Conservation (phyloP, 2,113 vertebrate species). For the Gnathonemus echidnorhynchus region DNA sequence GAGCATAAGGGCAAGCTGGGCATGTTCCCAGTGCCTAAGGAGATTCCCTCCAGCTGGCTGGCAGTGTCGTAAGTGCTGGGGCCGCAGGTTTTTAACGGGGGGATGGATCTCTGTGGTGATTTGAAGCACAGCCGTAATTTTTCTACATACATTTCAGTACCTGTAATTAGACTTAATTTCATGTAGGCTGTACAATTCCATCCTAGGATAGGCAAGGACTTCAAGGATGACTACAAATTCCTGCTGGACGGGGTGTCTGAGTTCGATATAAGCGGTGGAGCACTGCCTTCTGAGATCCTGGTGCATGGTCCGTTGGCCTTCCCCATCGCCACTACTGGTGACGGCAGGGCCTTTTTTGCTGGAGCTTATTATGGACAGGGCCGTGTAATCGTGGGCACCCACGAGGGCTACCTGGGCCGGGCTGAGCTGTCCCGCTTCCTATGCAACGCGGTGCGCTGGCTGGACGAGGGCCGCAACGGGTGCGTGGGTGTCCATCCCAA, state of each 20-base stretch:
- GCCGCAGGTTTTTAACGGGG: neutral
- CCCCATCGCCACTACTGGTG: constrained; percentile 46
- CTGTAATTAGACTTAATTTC: neutral
- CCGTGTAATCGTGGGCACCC: constrained; percentile 52
- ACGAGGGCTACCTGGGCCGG: constrained; percentile 46
- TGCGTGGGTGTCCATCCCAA: constrained; percentile 36
- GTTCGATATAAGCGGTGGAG: constrained; percentile 42
- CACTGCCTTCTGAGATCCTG: constrained; percentile 50
- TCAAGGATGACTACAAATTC: constrained; percentile 56
- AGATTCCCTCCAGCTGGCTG: constrained; percentile 72
- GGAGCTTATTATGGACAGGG: constrained; percentile 63
- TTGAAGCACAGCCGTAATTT: neutral
- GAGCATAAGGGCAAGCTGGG: constrained; percentile 50
- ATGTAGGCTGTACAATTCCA: neutral
- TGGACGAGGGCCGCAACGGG: constrained; percentile 52
- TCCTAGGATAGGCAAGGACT: constrained; percentile 53
- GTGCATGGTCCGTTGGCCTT: constrained; percentile 60
- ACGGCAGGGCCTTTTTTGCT: constrained; percentile 49
- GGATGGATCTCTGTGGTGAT: neutral
- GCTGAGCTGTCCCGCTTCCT: constrained; percentile 47
- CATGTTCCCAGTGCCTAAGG: constrained; percentile 56
- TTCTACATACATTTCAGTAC: neutral
- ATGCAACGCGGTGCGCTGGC: constrained; percentile 58
- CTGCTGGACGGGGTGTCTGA: constrained; percentile 53
- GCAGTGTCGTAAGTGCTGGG: constrained; percentile 65